Percentiles rank a stretch among this genome's conserved stretches.
phyloP scores from a whole-genome alignment of 2,888 invertebrate species.

The Dinocampus coccinellae region DNA sequence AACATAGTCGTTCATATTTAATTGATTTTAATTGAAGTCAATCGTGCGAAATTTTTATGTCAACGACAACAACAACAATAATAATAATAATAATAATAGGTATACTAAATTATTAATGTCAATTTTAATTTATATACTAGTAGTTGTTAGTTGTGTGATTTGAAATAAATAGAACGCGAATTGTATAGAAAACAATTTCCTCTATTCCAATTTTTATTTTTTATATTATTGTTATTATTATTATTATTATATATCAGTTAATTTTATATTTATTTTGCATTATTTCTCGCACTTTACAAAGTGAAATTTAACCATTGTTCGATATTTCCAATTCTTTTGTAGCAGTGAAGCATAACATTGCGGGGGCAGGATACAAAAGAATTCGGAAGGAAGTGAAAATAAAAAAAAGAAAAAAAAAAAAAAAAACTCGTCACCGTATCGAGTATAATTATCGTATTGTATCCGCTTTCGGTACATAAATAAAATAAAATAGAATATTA shows the following conservation, averaged over 20 bases:
- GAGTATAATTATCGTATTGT: background rate
- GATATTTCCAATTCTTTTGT: background rate
- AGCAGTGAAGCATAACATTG: background rate
- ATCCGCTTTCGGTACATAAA: background rate
- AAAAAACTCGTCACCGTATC: background rate
- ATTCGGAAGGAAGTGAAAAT: background rate
- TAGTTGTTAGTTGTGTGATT: background rate
- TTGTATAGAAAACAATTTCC: background rate
- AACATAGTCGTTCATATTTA: background rate
- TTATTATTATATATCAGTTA: background rate
- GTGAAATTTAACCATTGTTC: background rate
- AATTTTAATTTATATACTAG: background rate
- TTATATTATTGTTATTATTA: no score
- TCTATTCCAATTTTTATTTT: background rate
- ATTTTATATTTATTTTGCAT: background rate
- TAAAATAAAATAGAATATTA: background rate
- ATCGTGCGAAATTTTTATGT: constrained; percentile 17
- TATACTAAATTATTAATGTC: background rate
- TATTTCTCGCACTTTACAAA: background rate
- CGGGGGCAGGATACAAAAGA: background rate
- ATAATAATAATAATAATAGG: no score
- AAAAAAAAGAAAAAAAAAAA: background rate
- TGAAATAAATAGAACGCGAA: background rate
- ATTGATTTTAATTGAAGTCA: constrained; percentile 24
- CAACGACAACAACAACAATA: constrained; percentile 1